Base-by-base conservation (phyloP, 2,797 vertebrate genomes). In the Cetoscarus ocellatus region DNA sequence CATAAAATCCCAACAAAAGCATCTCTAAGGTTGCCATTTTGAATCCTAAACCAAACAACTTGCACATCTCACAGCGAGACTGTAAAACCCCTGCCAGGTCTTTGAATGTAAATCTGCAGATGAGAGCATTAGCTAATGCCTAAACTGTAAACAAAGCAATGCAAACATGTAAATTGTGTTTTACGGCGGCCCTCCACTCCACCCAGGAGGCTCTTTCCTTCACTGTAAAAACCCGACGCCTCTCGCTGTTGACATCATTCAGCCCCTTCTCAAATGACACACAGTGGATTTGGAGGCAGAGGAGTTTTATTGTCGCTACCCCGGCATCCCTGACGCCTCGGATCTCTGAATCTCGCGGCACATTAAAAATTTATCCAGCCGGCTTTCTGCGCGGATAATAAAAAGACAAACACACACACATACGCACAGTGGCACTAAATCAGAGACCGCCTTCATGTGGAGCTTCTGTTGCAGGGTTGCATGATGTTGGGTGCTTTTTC, bases 291-390 rank as follows among this genome's bases (percentile, higher is more conserved):
- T 75, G 66, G 71, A 87, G 75, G 75, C 81, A 51, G 45, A 75
- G 54, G 67, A 74, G 79, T 82, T 88, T 89, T 87, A 84, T 84
- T 72, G 79, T 82, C 60, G 76, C 73, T 83, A 72, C 76, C 77
- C 74, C 7, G 55, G 75, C 79, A 50, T 85, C 86, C 77, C 73
- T 38, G 73, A 80, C 48, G 72, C 68, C 70, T 79, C 8, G 38
- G 27, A 81, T 84, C 72, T 80, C 69, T 44, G 76, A 72, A 87
- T 88, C 86, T 86, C 50, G 66, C 17, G 43, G 70, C 74, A 49
- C 86, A 91, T 93, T 85, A 89, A 91, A 90, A 83, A 93, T 91
- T 58, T 79, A 91, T 88, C 70, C 74, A 47, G 77, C 61, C 56
- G 76, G 67, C 76, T 69, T 82, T 86, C 74, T 80, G 78, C 63